Evolutionary conservation across 2,113 vertebrate genomes (phyloP).

Genomic region (Bubo bubo): DNA sequence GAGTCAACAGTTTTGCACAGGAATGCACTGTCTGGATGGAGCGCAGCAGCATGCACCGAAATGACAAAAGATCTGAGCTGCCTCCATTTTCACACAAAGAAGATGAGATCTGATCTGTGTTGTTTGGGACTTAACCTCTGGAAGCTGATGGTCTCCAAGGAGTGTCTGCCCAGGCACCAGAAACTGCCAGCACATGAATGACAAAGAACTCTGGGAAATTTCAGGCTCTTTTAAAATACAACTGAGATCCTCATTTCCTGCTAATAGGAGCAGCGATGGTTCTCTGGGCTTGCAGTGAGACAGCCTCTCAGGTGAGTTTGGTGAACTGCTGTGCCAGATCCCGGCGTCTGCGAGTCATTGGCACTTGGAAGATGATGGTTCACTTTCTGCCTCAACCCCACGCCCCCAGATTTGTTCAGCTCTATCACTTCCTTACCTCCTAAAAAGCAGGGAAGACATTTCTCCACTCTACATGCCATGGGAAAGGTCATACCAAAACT

Average conservation of each 20-base stretch:
- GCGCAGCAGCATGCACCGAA: background rate
- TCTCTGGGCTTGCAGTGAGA: background rate
- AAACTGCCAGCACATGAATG: background rate
- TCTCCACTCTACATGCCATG: background rate
- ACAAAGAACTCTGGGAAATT: background rate
- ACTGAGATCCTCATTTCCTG: background rate
- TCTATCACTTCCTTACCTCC: background rate
- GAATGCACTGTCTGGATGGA: background rate
- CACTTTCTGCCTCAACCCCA: background rate
- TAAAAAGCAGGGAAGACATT: background rate
- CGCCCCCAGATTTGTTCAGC: fast-evolving
- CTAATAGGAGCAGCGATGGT: background rate
- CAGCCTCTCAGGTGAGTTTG: background rate
- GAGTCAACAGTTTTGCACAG: background rate
- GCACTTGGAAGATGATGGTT: background rate
- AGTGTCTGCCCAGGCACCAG: background rate
- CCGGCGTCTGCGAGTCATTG: background rate
- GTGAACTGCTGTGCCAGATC: background rate
- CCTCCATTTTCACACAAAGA: background rate
- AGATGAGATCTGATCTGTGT: background rate
- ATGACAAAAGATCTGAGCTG: background rate
- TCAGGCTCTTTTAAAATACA: background rate
- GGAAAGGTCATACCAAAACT: background rate
- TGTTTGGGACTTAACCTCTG: background rate
- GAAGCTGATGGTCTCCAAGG: background rate